Base-by-base conservation (phyloP, 2,797 vertebrate species). In the Trachops cirrhosus region DNA sequence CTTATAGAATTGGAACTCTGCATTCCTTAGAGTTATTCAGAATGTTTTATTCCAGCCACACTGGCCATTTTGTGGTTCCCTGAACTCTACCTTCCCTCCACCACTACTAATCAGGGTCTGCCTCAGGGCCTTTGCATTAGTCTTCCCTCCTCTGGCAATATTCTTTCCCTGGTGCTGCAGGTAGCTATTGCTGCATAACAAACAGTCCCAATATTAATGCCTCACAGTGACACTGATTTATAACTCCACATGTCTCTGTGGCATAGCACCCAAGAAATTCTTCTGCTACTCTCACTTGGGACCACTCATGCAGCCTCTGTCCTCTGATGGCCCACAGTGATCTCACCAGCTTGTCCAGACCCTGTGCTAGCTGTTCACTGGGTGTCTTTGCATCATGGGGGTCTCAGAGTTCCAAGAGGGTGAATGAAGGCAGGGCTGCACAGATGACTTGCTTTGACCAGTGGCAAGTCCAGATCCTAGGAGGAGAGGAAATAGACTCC, bases 281-380 rank as follows among this genome's bases (percentile, higher is more conserved):
- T 29, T 52, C 15, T 70, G 37, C 1, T 67, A 9, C 34, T 64
- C 50, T 92, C 3, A 0, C 3, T 22, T 54, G 34, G 11, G 52
- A 9, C 80, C 67, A 7, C 44, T 14, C 34, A 3, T 8, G 2
- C 26, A 19, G 18, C n/a, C 50, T 1, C 14, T 48, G 24, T 32
- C 19, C 9, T 39, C 24, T 14, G 1, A 46, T 5, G 1, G 46
- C 14, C 15, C 29, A 4, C 0, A 2, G 44, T 62, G 34, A 22
- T 41, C 34, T 83, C 37, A 22, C 34, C 80, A 24, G 34, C 18
- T 26, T 39, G 9, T 29, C 15, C 74, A 9, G 29, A 5, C 24
- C 9, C 16, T 39, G 9, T n/a, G 2, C 50, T 68, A 2, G 29
- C 21, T 71, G 9, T 59, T n/a, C 3, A 3, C 1, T 5, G 24